These are phyloP conservation scores for Labeo calbasu DNA, from an alignment of 2,797 vertebrate genomes.

Conservation along the genomic window DNA sequence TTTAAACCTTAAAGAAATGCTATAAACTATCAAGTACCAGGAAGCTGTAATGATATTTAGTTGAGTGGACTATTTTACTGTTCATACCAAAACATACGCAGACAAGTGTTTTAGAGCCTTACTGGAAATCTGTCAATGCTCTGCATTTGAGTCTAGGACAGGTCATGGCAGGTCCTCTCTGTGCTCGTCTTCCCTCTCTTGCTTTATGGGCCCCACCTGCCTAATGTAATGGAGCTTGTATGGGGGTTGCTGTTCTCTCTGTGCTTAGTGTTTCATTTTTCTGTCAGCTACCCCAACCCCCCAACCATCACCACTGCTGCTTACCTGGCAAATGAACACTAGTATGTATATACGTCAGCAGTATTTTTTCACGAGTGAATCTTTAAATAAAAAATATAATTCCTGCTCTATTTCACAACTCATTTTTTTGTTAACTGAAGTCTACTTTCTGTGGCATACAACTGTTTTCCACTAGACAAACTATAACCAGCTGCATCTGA, in stretches of 20 bases:
- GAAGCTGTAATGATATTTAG: not conserved
- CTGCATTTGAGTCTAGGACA: constrained; percentile 76
- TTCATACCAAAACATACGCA: constrained; percentile 29
- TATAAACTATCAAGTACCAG: not conserved
- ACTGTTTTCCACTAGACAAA: not conserved
- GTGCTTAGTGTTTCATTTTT: constrained; percentile 24
- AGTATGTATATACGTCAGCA: not conserved
- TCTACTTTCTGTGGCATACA: not conserved
- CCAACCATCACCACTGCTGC: not conserved
- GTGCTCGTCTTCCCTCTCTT: constrained; percentile 36
- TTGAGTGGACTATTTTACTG: not conserved
- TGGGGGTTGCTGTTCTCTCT: constrained; percentile 58
- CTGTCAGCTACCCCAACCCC: constrained; percentile 8
- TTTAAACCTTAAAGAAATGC: not conserved
- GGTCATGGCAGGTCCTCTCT: constrained; percentile 78
- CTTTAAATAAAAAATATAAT: not conserved
- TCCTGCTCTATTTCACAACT: not conserved
- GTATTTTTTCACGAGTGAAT: not conserved
- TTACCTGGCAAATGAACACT: constrained; percentile 3
- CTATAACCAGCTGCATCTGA: not conserved
- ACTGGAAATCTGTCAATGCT: constrained; percentile 76
- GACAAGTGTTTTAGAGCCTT: constrained; percentile 52
- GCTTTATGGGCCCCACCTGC: constrained; percentile 80
- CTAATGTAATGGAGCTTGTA: constrained; percentile 61
- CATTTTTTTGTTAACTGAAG: not conserved